Percentiles rank a stretch among this genome's conserved stretches.
phyloP scores from a whole-genome alignment of 2,113 vertebrate genomes.

The Gambusia affinis region DNA sequence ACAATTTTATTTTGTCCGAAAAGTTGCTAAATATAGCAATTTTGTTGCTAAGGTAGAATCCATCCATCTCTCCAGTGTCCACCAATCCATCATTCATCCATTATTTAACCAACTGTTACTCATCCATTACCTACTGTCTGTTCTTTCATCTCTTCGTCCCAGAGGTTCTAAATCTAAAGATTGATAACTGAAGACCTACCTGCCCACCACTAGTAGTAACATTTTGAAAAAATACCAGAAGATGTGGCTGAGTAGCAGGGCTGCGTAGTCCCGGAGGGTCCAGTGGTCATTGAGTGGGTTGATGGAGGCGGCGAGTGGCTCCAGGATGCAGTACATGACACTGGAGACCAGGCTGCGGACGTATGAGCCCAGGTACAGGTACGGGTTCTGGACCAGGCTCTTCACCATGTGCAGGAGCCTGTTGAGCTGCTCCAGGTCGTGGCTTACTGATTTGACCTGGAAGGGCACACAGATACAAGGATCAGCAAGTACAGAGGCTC shows the following conservation, averaged over 20 bases:
- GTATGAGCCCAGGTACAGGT: slow-evolving; percentile 90
- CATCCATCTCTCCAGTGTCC: neutral
- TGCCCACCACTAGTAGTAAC: too few relatives aligned
- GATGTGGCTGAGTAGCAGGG: slow-evolving; percentile 91
- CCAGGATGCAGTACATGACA: slow-evolving; percentile 93
- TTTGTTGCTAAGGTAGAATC: neutral
- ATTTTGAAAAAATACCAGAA: slow-evolving; percentile 77
- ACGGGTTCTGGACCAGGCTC: slow-evolving; percentile 90
- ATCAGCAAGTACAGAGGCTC: neutral
- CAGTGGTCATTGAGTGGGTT: slow-evolving; percentile 98
- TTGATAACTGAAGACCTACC: too few relatives aligned
- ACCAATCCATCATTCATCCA: neutral
- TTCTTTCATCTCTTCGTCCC: neutral
- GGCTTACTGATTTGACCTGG: slow-evolving; percentile 93
- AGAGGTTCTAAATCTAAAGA: too few relatives aligned
- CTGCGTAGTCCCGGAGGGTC: slow-evolving; percentile 91
- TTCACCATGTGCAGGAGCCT: slow-evolving; percentile 91
- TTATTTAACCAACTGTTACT: neutral
- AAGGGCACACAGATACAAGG: neutral
- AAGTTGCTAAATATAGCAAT: too few relatives aligned
- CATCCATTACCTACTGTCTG: neutral
- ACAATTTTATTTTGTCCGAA: too few relatives aligned
- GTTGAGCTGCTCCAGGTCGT: slow-evolving; percentile 91
- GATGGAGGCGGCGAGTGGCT: slow-evolving; percentile 92
- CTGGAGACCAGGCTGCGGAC: slow-evolving; percentile 90